Evolutionary conservation across 2,797 vertebrate genomes (phyloP), one percentile per base, ranked within the genome.

Genomic region (Mareca penelope): DNA sequence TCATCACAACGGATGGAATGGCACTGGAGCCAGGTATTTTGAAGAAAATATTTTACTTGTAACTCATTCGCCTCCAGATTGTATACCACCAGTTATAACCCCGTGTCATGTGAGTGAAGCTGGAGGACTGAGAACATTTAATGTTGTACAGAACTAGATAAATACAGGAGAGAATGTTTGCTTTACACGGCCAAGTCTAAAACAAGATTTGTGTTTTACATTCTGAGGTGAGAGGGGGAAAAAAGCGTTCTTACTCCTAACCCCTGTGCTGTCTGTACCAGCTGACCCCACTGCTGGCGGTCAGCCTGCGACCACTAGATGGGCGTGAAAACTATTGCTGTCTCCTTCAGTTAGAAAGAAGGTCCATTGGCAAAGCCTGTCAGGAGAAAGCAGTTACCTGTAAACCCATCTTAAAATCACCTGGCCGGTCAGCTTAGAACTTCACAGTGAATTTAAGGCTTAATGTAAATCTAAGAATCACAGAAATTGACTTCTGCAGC

Each of bases 1-100:
- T 98, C 29, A 12, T 99, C 89, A 97, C 98, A n/a, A 97, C 85
- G 1, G 98, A 98, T 57, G 98, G 98, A 92, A 97, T 98, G 24
- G 96, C 97, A 0, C 97, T 98, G 8, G 98, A 98, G 46, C 97
- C 98, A 95, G 98, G 99, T 98, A 98, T 93, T 78, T 59, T n/a
- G 15, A 3, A 33, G 76, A 48, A 69, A 65, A 76, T 67, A 33
- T 37, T 67, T 78, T 67, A 26, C 13, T 75, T 71, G 6, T 65
- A 42, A 77, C 10, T 89, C 44, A 5, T 31, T 76, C 77, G n/a
- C n/a, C 40, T 89, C 77, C 14, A 69, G 39, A 85, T 17, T 59
- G 28, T 83, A 50, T 29, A 42, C 9, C 9, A 69, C 28, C 42
- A 68, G 15, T 55, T 84, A 44, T 22, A 79, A 5, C 17, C 5